Evolutionary conservation across 1,140 invertebrate genomes (phyloP).

Genomic region (Pachyrhynchus sulphureomaculatus): DNA sequence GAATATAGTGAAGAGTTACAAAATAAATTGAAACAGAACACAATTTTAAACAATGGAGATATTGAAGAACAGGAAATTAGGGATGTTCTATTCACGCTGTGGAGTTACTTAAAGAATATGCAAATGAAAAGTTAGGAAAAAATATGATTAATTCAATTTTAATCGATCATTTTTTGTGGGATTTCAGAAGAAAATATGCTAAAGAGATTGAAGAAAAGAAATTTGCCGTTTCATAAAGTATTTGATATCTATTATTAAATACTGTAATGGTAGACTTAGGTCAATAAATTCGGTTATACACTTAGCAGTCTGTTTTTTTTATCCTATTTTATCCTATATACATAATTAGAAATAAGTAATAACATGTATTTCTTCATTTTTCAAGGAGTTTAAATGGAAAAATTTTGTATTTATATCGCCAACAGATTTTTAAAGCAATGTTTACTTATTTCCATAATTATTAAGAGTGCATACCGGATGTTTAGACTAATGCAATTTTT

Average conservation of each 20-base stretch:
- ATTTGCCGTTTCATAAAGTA: slow-evolving; percentile 87
- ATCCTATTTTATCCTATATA: no score
- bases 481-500: no score
- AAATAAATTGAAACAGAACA: slow-evolving; percentile 67
- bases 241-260: slow-evolving; percentile 89
- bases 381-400: no score
- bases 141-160: slow-evolving; percentile 66
- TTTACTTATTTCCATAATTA: no score
- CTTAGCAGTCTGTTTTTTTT: no score
- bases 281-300: no score
- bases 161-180: slow-evolving; percentile 93
- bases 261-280: no score
- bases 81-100: slow-evolving; percentile 88
- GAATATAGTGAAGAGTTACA: slow-evolving; percentile 75
- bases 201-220: slow-evolving; percentile 62
- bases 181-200: slow-evolving; percentile 82
- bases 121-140: slow-evolving; percentile 54
- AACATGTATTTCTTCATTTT: no score
- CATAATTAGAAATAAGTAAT: no score
- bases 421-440: no score
- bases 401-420: no score
- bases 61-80: slow-evolving; percentile 88
- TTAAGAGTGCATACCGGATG: no score
- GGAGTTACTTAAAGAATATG: slow-evolving; percentile 67
- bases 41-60: slow-evolving; percentile 70